phyloP scores from a whole-genome alignment of 2,797 vertebrate genomes.

The Otus scops region DNA sequence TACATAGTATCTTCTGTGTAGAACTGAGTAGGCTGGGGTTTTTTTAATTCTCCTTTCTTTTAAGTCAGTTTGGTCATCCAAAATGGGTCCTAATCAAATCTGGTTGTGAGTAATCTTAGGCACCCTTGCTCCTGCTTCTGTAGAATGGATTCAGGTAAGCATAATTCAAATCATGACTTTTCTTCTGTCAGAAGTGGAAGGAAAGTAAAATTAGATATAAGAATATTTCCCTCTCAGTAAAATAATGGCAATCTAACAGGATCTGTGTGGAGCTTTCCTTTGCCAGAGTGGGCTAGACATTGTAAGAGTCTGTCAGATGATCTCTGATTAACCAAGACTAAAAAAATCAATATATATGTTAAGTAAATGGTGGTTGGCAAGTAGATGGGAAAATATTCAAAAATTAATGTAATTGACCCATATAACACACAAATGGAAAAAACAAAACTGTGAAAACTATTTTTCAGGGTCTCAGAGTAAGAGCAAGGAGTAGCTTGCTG shows the following conservation, averaged over 20 bases:
- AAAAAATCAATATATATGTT: conserved; percentile 19
- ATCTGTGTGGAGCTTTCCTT: not conserved
- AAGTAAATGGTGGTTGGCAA: conserved; percentile 26
- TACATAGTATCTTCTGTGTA: not conserved
- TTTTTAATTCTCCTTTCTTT: not conserved
- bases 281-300: not conserved
- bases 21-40: not conserved
- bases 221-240: not conserved
- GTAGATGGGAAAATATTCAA: not conserved
- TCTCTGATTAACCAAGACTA: conserved; percentile 4
- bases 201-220: not conserved
- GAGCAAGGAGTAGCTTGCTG: not conserved
- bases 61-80: not conserved
- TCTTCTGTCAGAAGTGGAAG: not conserved
- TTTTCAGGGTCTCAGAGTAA: not conserved
- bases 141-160: not conserved
- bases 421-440: not conserved
- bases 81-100: not conserved
- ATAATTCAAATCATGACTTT: not conserved
- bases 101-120: not conserved
- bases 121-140: not conserved
- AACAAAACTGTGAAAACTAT: not conserved
- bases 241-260: not conserved
- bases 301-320: conserved; percentile 8
- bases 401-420: conserved; percentile 10